Conservation (phyloP, 2,113 vertebrate genomes). For the Ctenodactylus gundi region DNA sequence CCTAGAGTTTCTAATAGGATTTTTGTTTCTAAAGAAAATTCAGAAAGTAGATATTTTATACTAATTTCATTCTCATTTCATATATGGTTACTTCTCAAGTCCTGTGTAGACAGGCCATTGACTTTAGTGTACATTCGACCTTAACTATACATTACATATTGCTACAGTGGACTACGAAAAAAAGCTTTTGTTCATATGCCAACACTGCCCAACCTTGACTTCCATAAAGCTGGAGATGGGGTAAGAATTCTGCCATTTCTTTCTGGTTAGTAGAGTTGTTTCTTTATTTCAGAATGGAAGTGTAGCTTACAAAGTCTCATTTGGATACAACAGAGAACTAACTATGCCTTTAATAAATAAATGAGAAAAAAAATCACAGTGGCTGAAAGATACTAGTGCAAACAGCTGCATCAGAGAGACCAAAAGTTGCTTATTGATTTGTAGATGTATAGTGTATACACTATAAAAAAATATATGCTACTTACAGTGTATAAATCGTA, state of each 20-base stretch:
- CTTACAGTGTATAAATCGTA: too few relatives aligned
- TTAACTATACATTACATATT: constrained; percentile 94
- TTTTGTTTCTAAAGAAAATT: constrained; percentile 48
- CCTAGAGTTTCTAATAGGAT: constrained; percentile 28
- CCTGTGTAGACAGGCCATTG: not conserved
- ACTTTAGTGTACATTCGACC: constrained; percentile 69
- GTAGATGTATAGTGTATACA: not conserved
- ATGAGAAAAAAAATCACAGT: not conserved
- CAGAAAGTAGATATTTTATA: constrained; percentile 31
- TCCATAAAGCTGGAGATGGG: constrained; percentile 95
- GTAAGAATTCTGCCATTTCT: constrained; percentile 82
- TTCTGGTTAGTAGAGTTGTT: constrained; percentile 51
- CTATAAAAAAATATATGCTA: too few relatives aligned
- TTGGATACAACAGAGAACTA: not conserved
- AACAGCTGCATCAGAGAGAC: not conserved
- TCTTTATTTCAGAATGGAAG: not conserved
- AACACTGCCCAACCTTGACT: constrained; percentile 94
- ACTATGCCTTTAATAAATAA: constrained; percentile 29
- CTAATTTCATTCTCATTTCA: constrained; percentile 53
- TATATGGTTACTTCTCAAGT: constrained; percentile 49
- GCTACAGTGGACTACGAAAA: constrained; percentile 99
- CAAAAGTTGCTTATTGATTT: not conserved
- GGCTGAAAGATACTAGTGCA: not conserved
- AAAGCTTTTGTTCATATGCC: constrained; percentile 98
- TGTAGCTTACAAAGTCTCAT: not conserved